Evolutionary conservation across 2,888 invertebrate genomes (phyloP).

Genomic region (Troilus luridus): DNA sequence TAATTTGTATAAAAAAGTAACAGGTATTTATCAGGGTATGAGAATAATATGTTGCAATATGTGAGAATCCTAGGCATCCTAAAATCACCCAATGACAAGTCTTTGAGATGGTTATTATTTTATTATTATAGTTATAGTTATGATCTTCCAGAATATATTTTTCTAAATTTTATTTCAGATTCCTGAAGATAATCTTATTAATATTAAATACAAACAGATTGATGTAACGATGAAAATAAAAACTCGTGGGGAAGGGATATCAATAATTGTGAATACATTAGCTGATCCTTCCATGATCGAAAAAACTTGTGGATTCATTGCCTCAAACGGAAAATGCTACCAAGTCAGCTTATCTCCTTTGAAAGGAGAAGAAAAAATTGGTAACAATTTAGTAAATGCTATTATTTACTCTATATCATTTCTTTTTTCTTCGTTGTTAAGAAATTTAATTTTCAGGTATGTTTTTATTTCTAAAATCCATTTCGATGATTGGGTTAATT

Average conservation of each 20-base stretch:
- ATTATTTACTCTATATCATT: not conserved
- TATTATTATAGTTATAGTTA: not conserved
- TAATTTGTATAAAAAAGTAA: too few species aligned
- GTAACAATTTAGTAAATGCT: slow-evolving; percentile 13
- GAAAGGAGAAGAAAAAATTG: not conserved
- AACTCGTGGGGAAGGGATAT: not conserved
- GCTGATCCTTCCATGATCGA: not conserved
- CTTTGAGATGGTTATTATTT: not conserved
- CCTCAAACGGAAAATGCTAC: not conserved
- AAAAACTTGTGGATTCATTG: not conserved
- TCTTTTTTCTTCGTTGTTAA: not conserved
- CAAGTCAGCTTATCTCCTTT: not conserved
- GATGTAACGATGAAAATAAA: slow-evolving; percentile 1
- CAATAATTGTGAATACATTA: slow-evolving; percentile 8
- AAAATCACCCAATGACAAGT: too few species aligned
- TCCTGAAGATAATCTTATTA: slow-evolving; percentile 49
- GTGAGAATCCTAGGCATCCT: too few species aligned
- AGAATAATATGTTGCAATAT: too few species aligned
- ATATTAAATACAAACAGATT: slow-evolving; percentile 29
- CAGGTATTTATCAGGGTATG: too few species aligned
- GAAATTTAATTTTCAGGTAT: slow-evolving; percentile 42
- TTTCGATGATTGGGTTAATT: slow-evolving; percentile 1
- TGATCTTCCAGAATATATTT: slow-evolving; percentile 43
- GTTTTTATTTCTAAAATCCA: slow-evolving; percentile 2
- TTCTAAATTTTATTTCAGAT: slow-evolving; percentile 40